Evolutionary conservation across 2,797 vertebrate genomes (phyloP), one percentile per base, ranked within the genome.

Genomic region (Helostoma temminkii): DNA sequence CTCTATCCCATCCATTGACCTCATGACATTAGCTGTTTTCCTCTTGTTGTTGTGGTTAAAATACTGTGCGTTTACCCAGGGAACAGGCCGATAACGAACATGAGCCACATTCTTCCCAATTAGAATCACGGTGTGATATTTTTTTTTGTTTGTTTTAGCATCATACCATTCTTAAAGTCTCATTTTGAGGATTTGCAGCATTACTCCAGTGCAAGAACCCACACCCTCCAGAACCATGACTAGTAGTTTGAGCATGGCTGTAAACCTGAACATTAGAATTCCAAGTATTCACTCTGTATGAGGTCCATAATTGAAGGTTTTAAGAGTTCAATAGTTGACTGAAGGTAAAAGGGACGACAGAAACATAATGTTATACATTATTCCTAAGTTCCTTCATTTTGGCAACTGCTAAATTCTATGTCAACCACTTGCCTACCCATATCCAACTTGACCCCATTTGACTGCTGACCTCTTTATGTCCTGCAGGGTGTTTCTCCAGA

Each of bases 381-480:
- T 15, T 49, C 18, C 25, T 5, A n/a, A 10, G 3, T 30, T n/a
- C 4, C 25, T 25, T 55, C 6, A 34, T 9, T n/a, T 41, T 25
- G 9, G 4, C 10, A 16, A 12, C 10, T 26, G 26, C 26, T 26
- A 26, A 36, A 21, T 3, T 15, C 4, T 12, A 36, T 36, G 7
- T 14, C n/a, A 30, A 56, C 54, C 25, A 26, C 11, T 52, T 18
- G 18, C 36, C 15, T 52, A 9, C 48, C 53, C 9, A 22, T 34
- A 28, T 42, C 46, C 60, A 30, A 37, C 16, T 32, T 22, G 43
- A 53, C 52, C 36, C 19, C n/a, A 34, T 42, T 37, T 81, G 64
- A 75, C 70, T 54, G 24, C 93, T 94, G 81, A 96, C 96, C 96
- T 97, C 94, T 53, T 95, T 95, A 74, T 96, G 95, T 32, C 96